Evolutionary conservation across 1,140 invertebrate species (phyloP).

Genomic region (Drosophila ficusphila): DNA sequence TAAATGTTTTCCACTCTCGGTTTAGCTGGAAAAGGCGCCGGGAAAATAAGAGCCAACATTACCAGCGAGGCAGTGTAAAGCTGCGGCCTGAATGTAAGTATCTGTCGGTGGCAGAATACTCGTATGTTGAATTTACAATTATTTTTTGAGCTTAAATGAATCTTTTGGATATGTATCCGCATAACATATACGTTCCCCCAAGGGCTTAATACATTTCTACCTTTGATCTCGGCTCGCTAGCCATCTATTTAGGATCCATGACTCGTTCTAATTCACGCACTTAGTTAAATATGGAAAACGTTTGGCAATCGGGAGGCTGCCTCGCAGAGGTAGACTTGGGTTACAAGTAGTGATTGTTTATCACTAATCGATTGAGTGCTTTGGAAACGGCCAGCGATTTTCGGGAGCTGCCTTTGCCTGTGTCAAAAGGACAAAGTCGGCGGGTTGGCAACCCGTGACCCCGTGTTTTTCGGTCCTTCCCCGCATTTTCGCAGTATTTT

Average conservation of each 20-base stretch:
- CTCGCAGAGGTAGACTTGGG: too few species aligned
- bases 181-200: too few species aligned
- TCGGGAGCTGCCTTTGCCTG: constrained; percentile 3
- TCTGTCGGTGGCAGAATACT: too few species aligned
- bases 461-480: constrained; percentile 7
- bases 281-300: too few species aligned
- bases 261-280: too few species aligned
- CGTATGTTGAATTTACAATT: too few species aligned
- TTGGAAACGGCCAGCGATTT: constrained; percentile 18
- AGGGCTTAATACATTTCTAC: too few species aligned
- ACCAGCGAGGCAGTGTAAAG: constrained; percentile 27
- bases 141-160: too few species aligned
- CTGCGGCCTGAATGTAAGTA: neutral
- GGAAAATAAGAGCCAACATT: constrained; percentile 26
- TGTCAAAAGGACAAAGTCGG: constrained; percentile 30
- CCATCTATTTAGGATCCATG: too few species aligned
- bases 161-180: too few species aligned
- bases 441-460: constrained; percentile 6
- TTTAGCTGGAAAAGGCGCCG: constrained; percentile 15
- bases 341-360: constrained; percentile 29
- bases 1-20: constrained; percentile 28
- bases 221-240: too few species aligned
- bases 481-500: constrained; percentile 21
- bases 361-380: constrained; percentile 36
- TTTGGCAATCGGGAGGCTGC: too few species aligned